Base-by-base conservation (phyloP, 2,113 vertebrate species). In the Circaetus gallicus region DNA sequence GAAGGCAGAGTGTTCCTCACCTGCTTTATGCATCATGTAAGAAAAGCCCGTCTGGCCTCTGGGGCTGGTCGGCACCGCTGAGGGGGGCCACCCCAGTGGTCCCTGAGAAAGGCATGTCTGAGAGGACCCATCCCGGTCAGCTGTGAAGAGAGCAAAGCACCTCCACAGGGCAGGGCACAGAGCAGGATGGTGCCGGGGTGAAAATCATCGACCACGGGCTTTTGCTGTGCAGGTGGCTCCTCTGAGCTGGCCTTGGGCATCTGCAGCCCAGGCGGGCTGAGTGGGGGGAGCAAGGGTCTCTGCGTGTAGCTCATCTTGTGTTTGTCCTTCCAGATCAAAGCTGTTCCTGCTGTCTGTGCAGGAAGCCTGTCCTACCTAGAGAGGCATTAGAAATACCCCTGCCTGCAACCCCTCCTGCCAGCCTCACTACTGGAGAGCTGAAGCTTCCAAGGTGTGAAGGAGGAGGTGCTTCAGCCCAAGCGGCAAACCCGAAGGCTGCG, bases 171-270 rank as follows among this genome's bases (percentile, higher is more conserved):
- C n/a, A 4, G 45, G n/a, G 16, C n/a, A 12, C 15, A 22, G 29
- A 50, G 21, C 28, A 62, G 56, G n/a, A 50, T 19, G 45, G 28
- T 38, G 43, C 28, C 3, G 1, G 40, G 53, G 13, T 76, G 40
- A 13, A 43, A 45, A 58, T 21, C 32, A n/a, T 24, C 0, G 2
- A 21, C 21, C 52, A 11, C 5, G 2, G 38, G 31, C 32, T n/a
- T 45, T 28, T 42, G 31, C 21, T 56, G 71, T 43, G 38, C 3
- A 5, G 20, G 38, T 20, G 53, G 53, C 32, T 45, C 40, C 53
- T 9, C 53, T 5, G 18, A 45, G 32, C 53, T 21, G 38, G 24
- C 32, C 19, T 19, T 11, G 71, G 52, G 52, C 31, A 18, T 16
- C 40, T n/a, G 31, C 53, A 28, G 32, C 72, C 38, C 72, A 20